Evolutionary conservation across 1,140 invertebrate genomes (phyloP), one percentile per base, ranked within the genome.

Genomic region (Calliphora vicina): DNA sequence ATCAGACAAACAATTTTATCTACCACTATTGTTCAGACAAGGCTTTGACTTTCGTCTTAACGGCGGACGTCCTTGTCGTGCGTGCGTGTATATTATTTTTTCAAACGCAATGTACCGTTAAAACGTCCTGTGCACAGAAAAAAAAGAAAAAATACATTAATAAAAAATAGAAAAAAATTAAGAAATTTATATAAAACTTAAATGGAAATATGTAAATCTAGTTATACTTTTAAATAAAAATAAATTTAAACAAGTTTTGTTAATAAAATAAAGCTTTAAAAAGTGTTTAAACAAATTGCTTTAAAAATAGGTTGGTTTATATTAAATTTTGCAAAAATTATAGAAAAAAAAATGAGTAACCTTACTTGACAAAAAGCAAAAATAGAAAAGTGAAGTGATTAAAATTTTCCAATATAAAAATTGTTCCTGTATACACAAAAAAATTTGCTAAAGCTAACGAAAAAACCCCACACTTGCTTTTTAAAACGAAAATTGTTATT

Each of bases 51-150:
- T 85, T 85, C 86, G 84, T 83, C 71, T 85, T 67, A 80, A 85
- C 85, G 84, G 84, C 85, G 84, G 86, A 88, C 86, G 87, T 88
- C 85, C 86, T 87, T 87, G 85, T 88, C 85, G 83, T 86, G 87
- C 84, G 87, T 85, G 76, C 76, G 67, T 78, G 74, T 78, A 67
- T 23, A 67, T 67, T 25, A 23, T 20, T 67, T 67, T 23, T 67
- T 76, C 13, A 29, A 76, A 76, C 73, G 73, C 73, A 76, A 76
- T 76, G 20, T 78, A 78, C 35, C 74, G 73, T 76, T 78, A 23
- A 45, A 78, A 67, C 23, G 61, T 67, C 23, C 23, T 67, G 20
- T 23, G 20, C 10, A 23, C 9, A 67, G 29, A 78, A 78, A 45
- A 23, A 23, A 23, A 78, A 45, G 10, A 45, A 78, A 78, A 78